Evolutionary conservation across 2,797 vertebrate genomes (phyloP).

Genomic region (Cephalopachus bancanus): DNA sequence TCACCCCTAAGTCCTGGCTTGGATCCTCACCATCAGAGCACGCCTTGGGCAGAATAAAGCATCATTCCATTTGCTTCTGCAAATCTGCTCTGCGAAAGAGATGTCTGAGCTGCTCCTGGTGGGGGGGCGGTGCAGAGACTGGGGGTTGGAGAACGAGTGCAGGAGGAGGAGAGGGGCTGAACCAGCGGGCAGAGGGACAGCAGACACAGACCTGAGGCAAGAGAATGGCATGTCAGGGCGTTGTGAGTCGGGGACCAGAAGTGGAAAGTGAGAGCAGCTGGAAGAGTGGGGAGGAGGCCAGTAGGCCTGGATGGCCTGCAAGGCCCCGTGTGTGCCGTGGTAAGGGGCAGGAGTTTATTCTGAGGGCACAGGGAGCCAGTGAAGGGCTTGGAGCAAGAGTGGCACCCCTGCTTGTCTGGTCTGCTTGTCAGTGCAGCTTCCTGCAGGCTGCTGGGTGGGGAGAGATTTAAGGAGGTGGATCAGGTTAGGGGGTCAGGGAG

Average conservation of each 20-base stretch:
- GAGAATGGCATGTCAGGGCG: neutral
- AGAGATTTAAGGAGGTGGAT: neutral
- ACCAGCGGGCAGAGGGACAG: neutral
- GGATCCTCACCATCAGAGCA: neutral
- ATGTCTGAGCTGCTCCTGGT: fast-evolving
- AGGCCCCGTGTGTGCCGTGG: neutral
- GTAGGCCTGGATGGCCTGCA: neutral
- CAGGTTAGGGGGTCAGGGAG: neutral
- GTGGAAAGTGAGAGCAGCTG: neutral
- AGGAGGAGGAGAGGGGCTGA: neutral
- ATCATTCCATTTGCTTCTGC: neutral
- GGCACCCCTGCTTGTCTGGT: neutral
- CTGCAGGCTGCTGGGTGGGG: neutral
- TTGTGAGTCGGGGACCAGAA: neutral
- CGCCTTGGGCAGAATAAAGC: neutral
- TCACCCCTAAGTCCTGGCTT: neutral
- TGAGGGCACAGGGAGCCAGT: neutral
- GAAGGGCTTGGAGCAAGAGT: neutral
- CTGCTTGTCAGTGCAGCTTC: neutral
- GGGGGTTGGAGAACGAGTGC: neutral
- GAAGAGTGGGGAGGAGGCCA: neutral
- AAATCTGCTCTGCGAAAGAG: neutral
- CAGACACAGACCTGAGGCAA: neutral
- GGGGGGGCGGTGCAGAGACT: neutral
- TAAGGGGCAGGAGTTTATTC: neutral